phyloP scores from a whole-genome alignment of 1,140 invertebrate genomes.

The Sitophilus oryzae region DNA sequence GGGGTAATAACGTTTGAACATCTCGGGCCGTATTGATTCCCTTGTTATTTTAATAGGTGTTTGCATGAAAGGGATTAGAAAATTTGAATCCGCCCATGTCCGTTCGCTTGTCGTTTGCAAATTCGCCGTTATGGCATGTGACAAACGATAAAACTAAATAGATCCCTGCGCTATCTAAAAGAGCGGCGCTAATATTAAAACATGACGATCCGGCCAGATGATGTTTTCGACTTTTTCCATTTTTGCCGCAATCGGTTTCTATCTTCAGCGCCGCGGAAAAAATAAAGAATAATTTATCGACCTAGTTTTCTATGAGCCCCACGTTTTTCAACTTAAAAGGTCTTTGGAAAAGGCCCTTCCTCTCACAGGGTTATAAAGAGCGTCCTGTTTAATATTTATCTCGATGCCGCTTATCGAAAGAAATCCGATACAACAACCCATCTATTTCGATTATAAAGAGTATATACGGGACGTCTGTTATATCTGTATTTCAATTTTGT shows the following conservation, averaged over 20 bases:
- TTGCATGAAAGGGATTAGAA: constrained; percentile 4
- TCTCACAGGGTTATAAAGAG: constrained; percentile 12
- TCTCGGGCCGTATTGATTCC: neutral
- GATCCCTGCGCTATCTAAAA: neutral
- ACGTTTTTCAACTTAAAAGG: constrained; percentile 14
- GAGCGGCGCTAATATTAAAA: too few relatives aligned
- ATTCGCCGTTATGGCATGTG: neutral
- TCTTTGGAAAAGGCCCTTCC: constrained; percentile 7
- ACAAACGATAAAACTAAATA: neutral
- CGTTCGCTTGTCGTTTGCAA: neutral
- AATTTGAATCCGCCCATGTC: neutral
- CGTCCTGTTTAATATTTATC: constrained; percentile 13
- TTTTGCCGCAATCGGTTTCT: constrained; percentile 3
- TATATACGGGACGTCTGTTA: too few relatives aligned
- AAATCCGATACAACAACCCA: neutral
- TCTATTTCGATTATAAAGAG: neutral
- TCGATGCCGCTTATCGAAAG: constrained; percentile 1
- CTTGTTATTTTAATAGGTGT: constrained; percentile 9
- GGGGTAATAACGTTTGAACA: neutral
- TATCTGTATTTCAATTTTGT: too few relatives aligned
- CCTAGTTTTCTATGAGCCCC: constrained; percentile 11
- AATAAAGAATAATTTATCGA: constrained; percentile 12
- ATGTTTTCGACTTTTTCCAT: too few relatives aligned
- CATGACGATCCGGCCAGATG: too few relatives aligned
- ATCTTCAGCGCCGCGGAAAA: neutral